phyloP scores from a whole-genome alignment of 2,888 invertebrate species.

The Octodonta nipae region DNA sequence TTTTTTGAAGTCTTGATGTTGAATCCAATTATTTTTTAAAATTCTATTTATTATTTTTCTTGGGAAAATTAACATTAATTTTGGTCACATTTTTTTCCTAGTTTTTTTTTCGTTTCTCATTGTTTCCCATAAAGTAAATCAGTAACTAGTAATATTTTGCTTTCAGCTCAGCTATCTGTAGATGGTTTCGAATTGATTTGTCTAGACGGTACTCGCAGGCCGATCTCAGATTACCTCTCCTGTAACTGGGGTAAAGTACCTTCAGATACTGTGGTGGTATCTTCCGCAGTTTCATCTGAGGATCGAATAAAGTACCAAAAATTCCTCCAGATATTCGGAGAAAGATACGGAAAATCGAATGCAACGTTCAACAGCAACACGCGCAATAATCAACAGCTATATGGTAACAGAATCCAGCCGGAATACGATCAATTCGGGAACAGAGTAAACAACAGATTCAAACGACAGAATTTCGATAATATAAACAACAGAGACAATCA shows the following conservation, averaged over 20 bases:
- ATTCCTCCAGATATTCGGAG: slow-evolving; percentile 48
- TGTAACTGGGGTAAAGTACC: slow-evolving; percentile 83
- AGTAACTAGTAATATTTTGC: background rate
- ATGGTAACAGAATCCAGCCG: slow-evolving; percentile 7
- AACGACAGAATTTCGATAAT: slow-evolving; percentile 19
- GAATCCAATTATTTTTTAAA: too few species aligned
- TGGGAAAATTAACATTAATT: too few species aligned
- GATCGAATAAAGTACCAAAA: slow-evolving; percentile 49
- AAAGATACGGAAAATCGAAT: slow-evolving; percentile 35
- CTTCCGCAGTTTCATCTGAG: slow-evolving; percentile 56
- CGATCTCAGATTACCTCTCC: slow-evolving; percentile 52
- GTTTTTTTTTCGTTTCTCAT: too few species aligned
- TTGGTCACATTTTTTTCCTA: too few species aligned
- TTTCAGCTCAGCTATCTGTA: slow-evolving; percentile 47
- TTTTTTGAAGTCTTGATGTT: too few species aligned
- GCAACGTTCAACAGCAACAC: slow-evolving; percentile 15
- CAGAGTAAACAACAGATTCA: slow-evolving; percentile 18
- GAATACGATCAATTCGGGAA: slow-evolving; percentile 20
- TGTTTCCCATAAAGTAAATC: background rate
- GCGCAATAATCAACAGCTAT: slow-evolving; percentile 15
- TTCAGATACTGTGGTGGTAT: slow-evolving; percentile 70
- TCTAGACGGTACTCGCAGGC: slow-evolving; percentile 57
- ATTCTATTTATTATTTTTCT: too few species aligned
- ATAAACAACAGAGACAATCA: slow-evolving; percentile 5
- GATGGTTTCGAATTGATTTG: slow-evolving; percentile 71